These are phyloP conservation scores for Cynoglossus semilaevis DNA, from an alignment of 2,113 vertebrate species.

Conservation along the genomic window DNA sequence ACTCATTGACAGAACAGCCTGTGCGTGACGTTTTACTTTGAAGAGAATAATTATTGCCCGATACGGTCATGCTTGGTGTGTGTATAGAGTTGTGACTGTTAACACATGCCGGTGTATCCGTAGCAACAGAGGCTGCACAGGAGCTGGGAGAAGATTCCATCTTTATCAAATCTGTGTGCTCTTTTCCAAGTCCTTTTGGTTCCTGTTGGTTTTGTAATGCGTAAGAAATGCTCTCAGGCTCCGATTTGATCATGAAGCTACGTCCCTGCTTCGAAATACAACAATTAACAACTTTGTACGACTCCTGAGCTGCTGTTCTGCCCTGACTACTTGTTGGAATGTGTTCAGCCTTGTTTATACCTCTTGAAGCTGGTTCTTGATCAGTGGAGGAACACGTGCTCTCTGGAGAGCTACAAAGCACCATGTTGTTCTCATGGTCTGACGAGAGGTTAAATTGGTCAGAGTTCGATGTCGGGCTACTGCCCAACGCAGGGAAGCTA, in stretches of 20 bases:
- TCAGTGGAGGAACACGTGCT: slow-evolving; percentile 47
- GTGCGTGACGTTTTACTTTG: slow-evolving; percentile 29
- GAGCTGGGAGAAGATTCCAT: slow-evolving; percentile 23
- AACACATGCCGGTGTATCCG: slow-evolving; percentile 14
- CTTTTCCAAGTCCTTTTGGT: slow-evolving; percentile 26
- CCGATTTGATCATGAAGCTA: slow-evolving; percentile 29
- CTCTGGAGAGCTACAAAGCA: slow-evolving; percentile 60
- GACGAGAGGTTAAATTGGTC: slow-evolving; percentile 59
- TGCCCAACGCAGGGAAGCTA: slow-evolving; percentile 62
- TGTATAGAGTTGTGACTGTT: slow-evolving; percentile 36
- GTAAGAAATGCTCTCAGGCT: slow-evolving; percentile 45
- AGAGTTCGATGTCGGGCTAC: slow-evolving; percentile 49
- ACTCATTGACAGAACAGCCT: slow-evolving; percentile 18
- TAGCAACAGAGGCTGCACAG: slow-evolving; percentile 24
- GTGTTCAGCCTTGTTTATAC: slow-evolving; percentile 4
- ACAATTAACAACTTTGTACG: slow-evolving; percentile 11
- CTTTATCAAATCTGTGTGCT: slow-evolving; percentile 21
- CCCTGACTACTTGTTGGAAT: slow-evolving; percentile 10
- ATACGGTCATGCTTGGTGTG: slow-evolving; percentile 18
- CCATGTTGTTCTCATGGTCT: slow-evolving; percentile 46
- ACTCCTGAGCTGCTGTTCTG: slow-evolving; percentile 20
- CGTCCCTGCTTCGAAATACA: slow-evolving; percentile 26
- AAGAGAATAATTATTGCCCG: slow-evolving; percentile 21
- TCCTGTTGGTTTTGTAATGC: slow-evolving; percentile 15
- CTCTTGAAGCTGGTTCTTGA: slow-evolving; percentile 15